Conservation (phyloP, 2,888 invertebrate genomes). For the Oscheius myriophilus region DNA sequence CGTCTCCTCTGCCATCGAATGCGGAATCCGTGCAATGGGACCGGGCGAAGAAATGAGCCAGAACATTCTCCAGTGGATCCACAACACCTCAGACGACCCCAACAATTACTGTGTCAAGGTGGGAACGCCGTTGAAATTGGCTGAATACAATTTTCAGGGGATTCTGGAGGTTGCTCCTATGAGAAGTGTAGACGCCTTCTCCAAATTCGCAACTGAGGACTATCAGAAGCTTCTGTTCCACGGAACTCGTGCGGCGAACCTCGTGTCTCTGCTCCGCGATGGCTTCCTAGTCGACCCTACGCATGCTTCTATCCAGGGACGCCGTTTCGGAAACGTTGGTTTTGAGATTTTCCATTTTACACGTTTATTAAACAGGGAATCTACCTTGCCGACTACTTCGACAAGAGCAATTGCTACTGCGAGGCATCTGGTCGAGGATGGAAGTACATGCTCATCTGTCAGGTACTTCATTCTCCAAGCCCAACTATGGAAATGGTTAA, state of each 20-base stretch:
- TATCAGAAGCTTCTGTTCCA: slow-evolving; percentile 72
- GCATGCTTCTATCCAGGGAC: slow-evolving; percentile 72
- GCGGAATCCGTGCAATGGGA: slow-evolving; percentile 70
- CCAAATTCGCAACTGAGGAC: slow-evolving; percentile 13
- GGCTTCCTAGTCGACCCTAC: slow-evolving; percentile 74
- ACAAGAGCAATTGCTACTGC: slow-evolving; percentile 73
- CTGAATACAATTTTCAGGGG: slow-evolving; percentile 11
- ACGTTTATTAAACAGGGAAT: slow-evolving; percentile 72
- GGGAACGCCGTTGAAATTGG: neutral
- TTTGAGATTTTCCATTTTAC: slow-evolving; percentile 34
- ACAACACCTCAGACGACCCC: slow-evolving; percentile 61
- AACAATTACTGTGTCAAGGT: slow-evolving; percentile 5
- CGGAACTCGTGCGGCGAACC: slow-evolving; percentile 73
- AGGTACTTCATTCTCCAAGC: slow-evolving; percentile 69
- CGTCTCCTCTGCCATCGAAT: slow-evolving; percentile 71
- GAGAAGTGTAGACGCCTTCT: slow-evolving; percentile 3
- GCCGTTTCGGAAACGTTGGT: slow-evolving; percentile 72
- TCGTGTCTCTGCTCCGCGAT: slow-evolving; percentile 73
- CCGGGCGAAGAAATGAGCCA: slow-evolving; percentile 73
- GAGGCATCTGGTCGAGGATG: slow-evolving; percentile 65
- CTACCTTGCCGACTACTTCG: slow-evolving; percentile 74
- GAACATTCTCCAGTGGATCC: slow-evolving; percentile 74
- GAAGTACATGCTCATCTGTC: slow-evolving; percentile 74
- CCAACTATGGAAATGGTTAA: neutral
- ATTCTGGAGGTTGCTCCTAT: slow-evolving; percentile 21